Evolutionary conservation across 2,113 vertebrate species (phyloP).

Genomic region (Amia ocellicauda): DNA sequence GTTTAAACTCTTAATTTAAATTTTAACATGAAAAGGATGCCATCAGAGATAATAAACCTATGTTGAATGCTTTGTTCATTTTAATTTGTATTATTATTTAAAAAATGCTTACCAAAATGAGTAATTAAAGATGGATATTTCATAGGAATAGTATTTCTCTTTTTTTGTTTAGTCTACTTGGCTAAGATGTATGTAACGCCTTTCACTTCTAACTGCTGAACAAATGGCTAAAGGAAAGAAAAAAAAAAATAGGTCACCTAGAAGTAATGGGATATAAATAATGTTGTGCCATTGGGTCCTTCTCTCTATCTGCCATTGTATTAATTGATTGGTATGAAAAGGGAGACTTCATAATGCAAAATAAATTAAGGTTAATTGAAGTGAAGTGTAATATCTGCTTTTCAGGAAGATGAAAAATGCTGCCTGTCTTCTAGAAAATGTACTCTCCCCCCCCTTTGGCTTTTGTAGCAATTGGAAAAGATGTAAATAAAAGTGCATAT

Average conservation of each 20-base stretch:
- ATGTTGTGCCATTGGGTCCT: conserved; percentile 47
- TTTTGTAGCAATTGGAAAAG: conserved; percentile 24
- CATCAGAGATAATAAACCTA: no score
- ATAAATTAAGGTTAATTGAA: conserved; percentile 59
- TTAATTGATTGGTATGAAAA: conserved; percentile 53
- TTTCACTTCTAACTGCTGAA: neutral
- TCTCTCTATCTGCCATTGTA: conserved; percentile 41
- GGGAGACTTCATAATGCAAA: conserved; percentile 44
- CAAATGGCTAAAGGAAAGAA: conserved; percentile 2
- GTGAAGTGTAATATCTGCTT: conserved; percentile 36
- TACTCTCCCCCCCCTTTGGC: conserved; percentile 35
- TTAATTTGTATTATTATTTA: no score
- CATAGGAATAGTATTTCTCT: neutral
- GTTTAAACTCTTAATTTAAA: no score
- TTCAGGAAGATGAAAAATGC: conserved; percentile 29
- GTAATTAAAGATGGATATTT: no score
- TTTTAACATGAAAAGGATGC: no score
- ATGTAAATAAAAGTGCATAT: conserved; percentile 9
- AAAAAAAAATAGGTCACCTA: conserved; percentile 63
- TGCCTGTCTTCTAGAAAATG: conserved; percentile 41
- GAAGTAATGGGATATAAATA: conserved; percentile 62
- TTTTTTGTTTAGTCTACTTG: neutral
- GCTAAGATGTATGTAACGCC: neutral
- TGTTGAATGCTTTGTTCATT: no score
- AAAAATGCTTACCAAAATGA: no score